A percentile compares a stretch with the other conserved stretches of the same genome.
Evolutionary conservation across 2,888 invertebrate species (phyloP).

Genomic region (Spisula subtruncata): DNA sequence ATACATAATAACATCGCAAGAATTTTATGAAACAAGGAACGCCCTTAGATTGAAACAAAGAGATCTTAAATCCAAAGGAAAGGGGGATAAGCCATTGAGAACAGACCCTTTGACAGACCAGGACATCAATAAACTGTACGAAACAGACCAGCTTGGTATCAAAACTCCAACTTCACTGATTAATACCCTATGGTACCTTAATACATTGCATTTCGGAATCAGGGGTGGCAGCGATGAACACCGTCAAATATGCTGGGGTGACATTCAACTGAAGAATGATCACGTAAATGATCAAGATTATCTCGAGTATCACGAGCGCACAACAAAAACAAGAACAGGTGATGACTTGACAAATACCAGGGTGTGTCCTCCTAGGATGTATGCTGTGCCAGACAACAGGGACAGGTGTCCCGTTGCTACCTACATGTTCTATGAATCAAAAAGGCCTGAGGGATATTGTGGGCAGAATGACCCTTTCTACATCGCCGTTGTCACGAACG

Average conservation of each 20-base stretch:
- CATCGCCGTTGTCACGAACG: neutral
- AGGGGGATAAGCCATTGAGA: neutral
- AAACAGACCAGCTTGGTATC: neutral
- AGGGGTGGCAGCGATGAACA: neutral
- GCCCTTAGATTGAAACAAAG: neutral
- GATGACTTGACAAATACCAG: neutral
- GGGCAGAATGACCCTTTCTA: neutral
- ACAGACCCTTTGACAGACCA: neutral
- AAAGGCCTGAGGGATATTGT: neutral
- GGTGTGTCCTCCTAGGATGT: neutral
- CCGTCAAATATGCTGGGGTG: neutral
- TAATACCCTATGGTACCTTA: neutral
- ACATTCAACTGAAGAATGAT: neutral
- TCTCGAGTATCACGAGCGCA: neutral
- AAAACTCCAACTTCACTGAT: neutral
- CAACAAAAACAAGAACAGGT: neutral
- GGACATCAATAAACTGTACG: neutral
- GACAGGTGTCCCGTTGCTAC: neutral
- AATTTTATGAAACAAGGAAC: neutral
- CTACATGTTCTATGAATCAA: neutral
- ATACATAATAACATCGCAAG: neutral
- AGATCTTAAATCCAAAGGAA: neutral
- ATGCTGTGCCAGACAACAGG: neutral
- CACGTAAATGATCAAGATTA: neutral
- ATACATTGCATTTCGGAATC: neutral